Base-by-base conservation (phyloP, 2,888 invertebrate species). In the Latrodectus hesperus region DNA sequence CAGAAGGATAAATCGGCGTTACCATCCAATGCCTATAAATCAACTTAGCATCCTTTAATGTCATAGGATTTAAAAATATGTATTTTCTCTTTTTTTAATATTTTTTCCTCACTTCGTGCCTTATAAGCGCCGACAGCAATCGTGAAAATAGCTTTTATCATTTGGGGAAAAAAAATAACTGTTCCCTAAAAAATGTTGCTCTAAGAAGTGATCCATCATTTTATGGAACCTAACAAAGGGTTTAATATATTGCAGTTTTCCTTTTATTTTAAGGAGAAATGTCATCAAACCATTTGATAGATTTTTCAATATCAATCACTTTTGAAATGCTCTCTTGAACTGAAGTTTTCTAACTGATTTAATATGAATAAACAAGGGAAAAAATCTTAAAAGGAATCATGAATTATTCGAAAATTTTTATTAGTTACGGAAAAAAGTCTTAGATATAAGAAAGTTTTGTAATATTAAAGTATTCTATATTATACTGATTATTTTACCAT, bases 181-280 rank as follows among this genome's bases (percentile, higher is more conserved):
- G n/a, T 9, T 9, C 5, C 49, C 16, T 52, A 68, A 77, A 68
- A 26, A 52, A 77, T 52, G 52, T 53, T 71, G 71, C 70, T 79
- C 71, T 17, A 71, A 71, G 60, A 55, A 79, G 53, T 79, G 68
- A 79, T 79, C 79, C 79, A 79, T 79, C 79, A 79, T 79, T 79
- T 71, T 17, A 9, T 16, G 65, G 68, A 71, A 71, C 71, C 79
- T 79, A 55, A 79, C 79, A 79, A 79, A 79, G 79, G 71, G 79
- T 79, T 79, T 79, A 79, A 79, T 79, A 79, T 71, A 79, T 79
- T 70, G 68, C 55, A 52, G 38, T 71, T 68, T 71, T 79, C 68
- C 70, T 79, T 79, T 79, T 79, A 79, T 79, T 79, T 79, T 60
- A 38, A 53, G 26, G 49, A 52, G 55, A 68, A 70, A 60, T 71